These are phyloP conservation scores for Panthera uncia DNA, from an alignment of 2,113 vertebrate genomes.

Conservation along the genomic window DNA sequence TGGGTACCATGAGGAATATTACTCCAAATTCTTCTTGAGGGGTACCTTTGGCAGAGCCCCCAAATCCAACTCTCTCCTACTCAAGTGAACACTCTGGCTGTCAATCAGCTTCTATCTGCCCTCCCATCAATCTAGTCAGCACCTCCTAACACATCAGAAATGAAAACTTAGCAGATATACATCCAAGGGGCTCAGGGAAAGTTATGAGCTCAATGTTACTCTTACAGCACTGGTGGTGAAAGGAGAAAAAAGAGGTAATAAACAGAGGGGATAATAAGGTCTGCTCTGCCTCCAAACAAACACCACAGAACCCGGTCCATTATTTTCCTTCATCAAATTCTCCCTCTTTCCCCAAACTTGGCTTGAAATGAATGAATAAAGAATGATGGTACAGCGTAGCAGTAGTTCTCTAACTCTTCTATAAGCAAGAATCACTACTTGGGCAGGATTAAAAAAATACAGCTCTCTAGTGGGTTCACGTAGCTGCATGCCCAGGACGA, in stretches of 20 bases:
- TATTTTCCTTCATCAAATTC: slow-evolving; percentile 20
- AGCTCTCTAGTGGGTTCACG: not conserved
- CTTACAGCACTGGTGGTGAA: not conserved
- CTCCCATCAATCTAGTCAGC: slow-evolving; percentile 14
- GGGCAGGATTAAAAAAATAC: not conserved
- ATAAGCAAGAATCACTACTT: not conserved
- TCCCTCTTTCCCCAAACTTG: not conserved
- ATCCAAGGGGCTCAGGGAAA: not conserved
- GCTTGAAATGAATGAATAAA: slow-evolving; percentile 18
- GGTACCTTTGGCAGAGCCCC: not conserved
- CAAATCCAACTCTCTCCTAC: not conserved
- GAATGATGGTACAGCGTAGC: not conserved
- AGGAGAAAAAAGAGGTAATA: not conserved
- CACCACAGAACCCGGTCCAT: not conserved
- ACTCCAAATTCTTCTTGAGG: not conserved
- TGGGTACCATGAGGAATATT: not conserved
- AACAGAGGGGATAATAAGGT: not conserved
- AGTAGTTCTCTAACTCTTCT: not conserved
- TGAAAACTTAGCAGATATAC: slow-evolving; percentile 19
- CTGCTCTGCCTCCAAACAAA: not conserved
- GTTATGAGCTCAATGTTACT: not conserved
- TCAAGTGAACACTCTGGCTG: slow-evolving; percentile 19
- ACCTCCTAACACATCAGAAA: slow-evolving; percentile 9
- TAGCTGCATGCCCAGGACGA: not conserved
- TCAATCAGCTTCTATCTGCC: not conserved